phyloP scores from a whole-genome alignment of 1,140 invertebrate genomes.

The Drosophila orena region DNA sequence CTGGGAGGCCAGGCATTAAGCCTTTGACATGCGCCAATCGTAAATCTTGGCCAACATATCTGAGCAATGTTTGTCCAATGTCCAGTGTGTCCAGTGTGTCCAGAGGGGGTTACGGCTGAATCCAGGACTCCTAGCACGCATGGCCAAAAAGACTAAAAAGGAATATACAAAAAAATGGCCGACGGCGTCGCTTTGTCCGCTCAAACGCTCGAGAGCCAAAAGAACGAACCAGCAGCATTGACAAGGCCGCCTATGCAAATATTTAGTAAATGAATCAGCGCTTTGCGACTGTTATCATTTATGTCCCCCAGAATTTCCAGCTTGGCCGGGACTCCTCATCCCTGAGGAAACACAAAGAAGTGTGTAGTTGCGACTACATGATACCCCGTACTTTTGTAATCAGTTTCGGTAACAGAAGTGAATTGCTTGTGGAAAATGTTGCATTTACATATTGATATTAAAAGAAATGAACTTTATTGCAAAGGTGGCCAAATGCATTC shows the following conservation, averaged over 20 bases:
- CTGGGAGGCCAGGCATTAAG: constrained; percentile 57
- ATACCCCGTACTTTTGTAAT: not conserved
- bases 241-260: constrained; percentile 85
- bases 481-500: too few species aligned
- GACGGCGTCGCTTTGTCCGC: constrained; percentile 66
- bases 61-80: constrained; percentile 74
- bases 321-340: constrained; percentile 31
- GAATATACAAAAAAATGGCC: constrained; percentile 48
- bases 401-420: too few species aligned
- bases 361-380: not conserved
- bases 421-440: too few species aligned
- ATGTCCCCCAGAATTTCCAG: constrained; percentile 51
- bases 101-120: constrained; percentile 24
- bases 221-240: constrained; percentile 61
- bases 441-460: too few species aligned
- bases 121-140: constrained; percentile 35
- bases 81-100: constrained; percentile 21
- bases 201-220: constrained; percentile 42
- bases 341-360: not conserved
- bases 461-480: too few species aligned
- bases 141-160: constrained; percentile 14
- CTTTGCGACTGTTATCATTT: constrained; percentile 83
- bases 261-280: constrained; percentile 85
- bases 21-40: constrained; percentile 84
- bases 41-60: constrained; percentile 84